Evolutionary conservation across 1,140 invertebrate genomes (phyloP).

Genomic region (Heliconius himera): DNA sequence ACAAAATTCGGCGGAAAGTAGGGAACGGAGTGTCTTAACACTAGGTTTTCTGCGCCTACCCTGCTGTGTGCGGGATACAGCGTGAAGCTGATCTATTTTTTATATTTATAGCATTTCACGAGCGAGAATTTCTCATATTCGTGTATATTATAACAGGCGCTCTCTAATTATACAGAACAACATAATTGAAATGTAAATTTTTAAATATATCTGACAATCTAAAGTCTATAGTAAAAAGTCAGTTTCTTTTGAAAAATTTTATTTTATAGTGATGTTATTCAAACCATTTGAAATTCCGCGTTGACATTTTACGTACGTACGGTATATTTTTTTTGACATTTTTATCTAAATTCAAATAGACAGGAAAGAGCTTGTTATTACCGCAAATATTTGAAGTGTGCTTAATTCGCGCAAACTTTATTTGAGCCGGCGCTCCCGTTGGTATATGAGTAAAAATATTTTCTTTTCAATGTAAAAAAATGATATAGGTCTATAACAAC

Average conservation of each 20-base stretch:
- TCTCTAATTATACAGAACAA: too few relatives aligned
- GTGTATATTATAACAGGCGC: too few relatives aligned
- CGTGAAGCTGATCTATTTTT: too few relatives aligned
- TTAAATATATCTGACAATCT: background rate
- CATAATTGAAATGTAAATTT: background rate
- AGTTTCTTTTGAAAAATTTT: background rate
- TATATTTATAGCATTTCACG: too few relatives aligned
- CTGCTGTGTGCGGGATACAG: too few relatives aligned
- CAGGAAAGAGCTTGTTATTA: slow-evolving; percentile 37
- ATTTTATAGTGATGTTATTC: background rate
- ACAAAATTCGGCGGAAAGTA: too few relatives aligned
- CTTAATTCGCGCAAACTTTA: slow-evolving; percentile 27
- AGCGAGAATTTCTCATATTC: too few relatives aligned
- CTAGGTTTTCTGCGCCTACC: too few relatives aligned
- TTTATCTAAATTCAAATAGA: slow-evolving; percentile 11
- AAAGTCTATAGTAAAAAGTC: background rate
- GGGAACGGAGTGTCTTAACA: too few relatives aligned
- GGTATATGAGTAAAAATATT: slow-evolving; percentile 5
- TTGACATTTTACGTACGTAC: background rate
- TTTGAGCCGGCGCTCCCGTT: background rate
- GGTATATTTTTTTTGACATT: background rate
- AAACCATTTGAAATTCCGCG: background rate
- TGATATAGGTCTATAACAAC: background rate
- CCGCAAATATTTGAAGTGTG: slow-evolving; percentile 37
- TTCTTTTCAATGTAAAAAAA: slow-evolving; percentile 6